Evolutionary conservation across 1,140 invertebrate genomes (phyloP), one percentile per base, ranked within the genome.

Genomic region (Brachionus rubens): DNA sequence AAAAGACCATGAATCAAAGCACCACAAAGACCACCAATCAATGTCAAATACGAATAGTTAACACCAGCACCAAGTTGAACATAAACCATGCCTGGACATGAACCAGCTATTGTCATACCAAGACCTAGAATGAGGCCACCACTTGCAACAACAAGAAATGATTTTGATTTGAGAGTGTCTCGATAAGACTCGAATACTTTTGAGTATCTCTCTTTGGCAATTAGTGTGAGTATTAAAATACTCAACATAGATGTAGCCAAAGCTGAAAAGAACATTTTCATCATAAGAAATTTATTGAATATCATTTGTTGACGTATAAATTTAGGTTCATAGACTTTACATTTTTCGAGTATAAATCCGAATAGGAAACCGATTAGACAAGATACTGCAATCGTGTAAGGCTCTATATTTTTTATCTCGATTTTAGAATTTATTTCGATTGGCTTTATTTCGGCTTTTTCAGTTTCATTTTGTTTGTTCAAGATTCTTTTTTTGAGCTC

Each of bases 221-320:
- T 36, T 9, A 70, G 16, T 9, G 33, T 70, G 28, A 70, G 16
- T 10, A 70, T 48, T 7, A 50, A 33, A 19, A 70, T 48, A 28
- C 30, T 21, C 0, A 70, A 9, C 3, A 19, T 33, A n/a, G 43
- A 48, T 26, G 67, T 36, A 21, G 43, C 67, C 24, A 70, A 21
- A 5, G 67, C 67, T 33, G 43, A 40, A 21, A 70, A 50, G 36
- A 70, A 70, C 67, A 70, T 70, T 70, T 70, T 70, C 67, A 70
- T 70, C 67, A 70, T 70, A 9, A 70, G 5, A 50, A 70, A 50
- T 47, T 48, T 48, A 26, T 70, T 50, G 28, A 70, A 70, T 33
- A 48, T 48, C 67, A 70, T 70, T 50, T 70, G 67, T 48, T 48
- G 43, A 48, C 67, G 26, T 10, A 70, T 70, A 33, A 50, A 47